Conservation (phyloP, 1,140 invertebrate genomes). For the Philotrypesis tridentata region DNA sequence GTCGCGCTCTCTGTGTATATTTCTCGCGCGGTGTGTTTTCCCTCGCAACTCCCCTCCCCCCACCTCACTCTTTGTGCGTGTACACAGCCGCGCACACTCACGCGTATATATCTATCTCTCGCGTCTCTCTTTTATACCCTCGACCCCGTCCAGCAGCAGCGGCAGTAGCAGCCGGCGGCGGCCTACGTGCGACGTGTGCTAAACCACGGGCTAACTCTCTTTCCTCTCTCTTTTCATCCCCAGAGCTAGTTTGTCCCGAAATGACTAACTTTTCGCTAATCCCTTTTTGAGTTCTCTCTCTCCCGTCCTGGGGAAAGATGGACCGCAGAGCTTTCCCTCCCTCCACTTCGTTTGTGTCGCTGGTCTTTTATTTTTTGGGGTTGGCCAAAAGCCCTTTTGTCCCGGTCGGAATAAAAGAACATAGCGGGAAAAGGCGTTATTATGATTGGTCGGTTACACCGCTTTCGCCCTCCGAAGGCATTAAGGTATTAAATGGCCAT, state of each 20-base stretch:
- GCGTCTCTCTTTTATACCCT: constrained; percentile 7
- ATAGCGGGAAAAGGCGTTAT: background rate
- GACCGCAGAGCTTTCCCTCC: constrained; percentile 41
- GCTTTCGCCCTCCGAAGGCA: background rate
- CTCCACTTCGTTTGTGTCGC: background rate
- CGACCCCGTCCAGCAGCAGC: background rate
- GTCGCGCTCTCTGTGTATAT: background rate
- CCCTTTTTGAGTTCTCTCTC: constrained; percentile 55
- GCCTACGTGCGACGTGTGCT: constrained; percentile 31
- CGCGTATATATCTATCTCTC: background rate
- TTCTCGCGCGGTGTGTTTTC: background rate
- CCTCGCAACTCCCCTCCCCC: constrained; percentile 16
- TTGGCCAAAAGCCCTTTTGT: background rate
- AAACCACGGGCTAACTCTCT: constrained; percentile 46
- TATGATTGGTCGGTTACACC: background rate
- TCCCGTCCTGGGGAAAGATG: constrained; percentile 52
- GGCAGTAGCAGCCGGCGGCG: background rate
- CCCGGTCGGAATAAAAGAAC: background rate
- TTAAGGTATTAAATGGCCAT: background rate
- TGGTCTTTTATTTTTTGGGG: background rate
- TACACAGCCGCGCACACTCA: background rate
- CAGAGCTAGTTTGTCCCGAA: constrained; percentile 16
- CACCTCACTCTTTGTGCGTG: background rate
- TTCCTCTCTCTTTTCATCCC: constrained; percentile 50
- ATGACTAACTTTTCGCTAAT: constrained; percentile 46